Evolutionary conservation across 2,113 vertebrate genomes (phyloP), one percentile per base, ranked within the genome.

Genomic region (Istiophorus platypterus): DNA sequence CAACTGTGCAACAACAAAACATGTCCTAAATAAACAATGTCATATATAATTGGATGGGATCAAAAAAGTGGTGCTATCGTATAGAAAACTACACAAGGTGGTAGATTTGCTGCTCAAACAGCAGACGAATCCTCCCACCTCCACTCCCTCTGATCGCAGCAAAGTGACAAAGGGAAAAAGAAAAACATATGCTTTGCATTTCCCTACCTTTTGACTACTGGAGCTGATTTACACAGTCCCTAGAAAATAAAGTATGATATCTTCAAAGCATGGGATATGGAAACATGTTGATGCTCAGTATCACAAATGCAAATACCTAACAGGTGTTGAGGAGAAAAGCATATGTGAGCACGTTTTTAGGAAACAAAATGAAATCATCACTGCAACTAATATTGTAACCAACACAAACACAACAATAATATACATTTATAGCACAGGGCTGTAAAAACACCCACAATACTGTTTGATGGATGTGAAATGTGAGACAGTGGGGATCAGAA

Each of bases 11-110:
- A 76, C 69, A 82, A 78, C 37, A 84, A 76, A 85, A 86, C 24
- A 75, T 29, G 37, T 73, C 62, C 41, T 76, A 75, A 85, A 88
- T 67, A 84, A 62, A 87, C 64, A 75, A 72, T 81, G 47, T 77
- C 72, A 90, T 86, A 71, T 78, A 80, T 85, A 88, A 91, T 83
- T 82, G 68, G 71, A 70, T 15, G 17, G 47, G 67, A 72, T 85
- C 22, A 82, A 76, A 47, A 4, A 24, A 84, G 14, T 8, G 18
- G 5, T n/a, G 56, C 59, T 15, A 62, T 68, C 15, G 27, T 62
- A 76, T 58, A 26, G 34, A 69, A 75, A 49, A 58, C 56, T n/a
- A 63, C 72, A 37, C 27, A 56, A 42, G 54, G 65, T 0, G 13
- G 68, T 45, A 71, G 74, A 69, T 71, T 78, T 27, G 41, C 59